Base-by-base conservation (phyloP, 2,113 vertebrate genomes). In the Tragelaphus buxtoni region DNA sequence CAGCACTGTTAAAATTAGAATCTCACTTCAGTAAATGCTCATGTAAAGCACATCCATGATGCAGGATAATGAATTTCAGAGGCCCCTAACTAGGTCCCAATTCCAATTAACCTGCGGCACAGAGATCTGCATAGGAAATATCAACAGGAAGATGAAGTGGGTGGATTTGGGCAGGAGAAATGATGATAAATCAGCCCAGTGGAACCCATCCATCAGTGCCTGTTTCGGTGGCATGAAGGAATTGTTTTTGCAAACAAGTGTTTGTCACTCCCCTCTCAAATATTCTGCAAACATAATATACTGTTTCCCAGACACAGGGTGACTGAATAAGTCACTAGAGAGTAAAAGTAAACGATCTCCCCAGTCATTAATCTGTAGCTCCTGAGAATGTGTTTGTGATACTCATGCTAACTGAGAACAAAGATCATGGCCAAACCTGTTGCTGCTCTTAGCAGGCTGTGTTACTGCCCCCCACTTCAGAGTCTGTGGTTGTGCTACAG, bases 51-150 rank as follows among this genome's bases (percentile, higher is more conserved):
- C 86, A 18, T 92, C 77, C 77, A 53, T 91, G 93, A 92, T 79
- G 63, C 79, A 95, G 28, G 63, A 88, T 96, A 97, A 96, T 94
- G 96, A 91, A 77, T 60, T 95, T 96, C 94, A 86, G 88, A 95
- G 94, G 90, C 45, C 61, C 95, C 60, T 92, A 7, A 51, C 84
- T 53, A 72, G 60, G 76, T 96, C 96, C 58, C 82, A 92, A 47
- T 79, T 96, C 94, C 94, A 96, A 94, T 96, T 96, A 96, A 92
- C 93, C 95, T 83, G 72, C 51, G 35, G 42, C 82, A 77, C 91
- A 89, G 58, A 97, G 81, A 82, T 45, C 39, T 84, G 35, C 61
- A 9, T 81, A 69, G 61, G 91, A 96, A 97, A 94, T 89, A 82
- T 90, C 97, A 97, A 51, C 56, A 90, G 61, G 60, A 61, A 83